Conservation (phyloP, 2,888 invertebrate species). For the Mythimna lalbum region DNA sequence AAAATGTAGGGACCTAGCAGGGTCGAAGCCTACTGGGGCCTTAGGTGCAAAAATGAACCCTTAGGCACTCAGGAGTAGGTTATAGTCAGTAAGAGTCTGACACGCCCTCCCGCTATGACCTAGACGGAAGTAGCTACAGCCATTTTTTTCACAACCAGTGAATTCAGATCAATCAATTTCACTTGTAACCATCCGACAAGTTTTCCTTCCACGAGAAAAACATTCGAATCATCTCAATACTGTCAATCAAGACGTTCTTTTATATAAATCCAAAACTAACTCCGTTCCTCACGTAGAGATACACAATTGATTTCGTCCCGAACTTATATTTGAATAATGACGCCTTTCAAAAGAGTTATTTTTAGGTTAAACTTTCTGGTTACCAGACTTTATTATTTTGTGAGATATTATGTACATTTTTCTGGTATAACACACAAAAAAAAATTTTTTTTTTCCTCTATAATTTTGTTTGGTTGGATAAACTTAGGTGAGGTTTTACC, state of each 20-base stretch:
- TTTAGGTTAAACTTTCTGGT: constrained; percentile 46
- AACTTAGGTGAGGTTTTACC: too few species aligned
- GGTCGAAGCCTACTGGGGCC: too few species aligned
- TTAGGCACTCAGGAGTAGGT: too few species aligned
- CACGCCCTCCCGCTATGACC: too few species aligned
- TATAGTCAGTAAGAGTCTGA: too few species aligned
- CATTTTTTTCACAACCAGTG: background rate
- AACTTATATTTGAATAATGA: constrained; percentile 73
- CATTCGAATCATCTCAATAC: constrained; percentile 56
- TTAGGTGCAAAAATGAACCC: too few species aligned
- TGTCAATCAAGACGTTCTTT: constrained; percentile 68
- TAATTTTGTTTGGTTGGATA: too few species aligned
- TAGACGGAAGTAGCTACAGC: too few species aligned
- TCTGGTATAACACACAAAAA: too few species aligned
- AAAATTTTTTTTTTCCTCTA: too few species aligned
- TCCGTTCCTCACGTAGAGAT: constrained; percentile 61
- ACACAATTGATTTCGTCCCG: constrained; percentile 65
- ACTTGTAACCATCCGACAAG: constrained; percentile 9
- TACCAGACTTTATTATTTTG: constrained; percentile 3
- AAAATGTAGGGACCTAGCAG: too few species aligned
- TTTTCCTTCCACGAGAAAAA: constrained; percentile 29
- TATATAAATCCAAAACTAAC: constrained; percentile 45
- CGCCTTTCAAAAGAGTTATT: constrained; percentile 53
- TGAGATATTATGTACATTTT: background rate
- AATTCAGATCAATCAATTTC: background rate